Percentiles rank a stretch among this genome's conserved stretches.
Conservation (phyloP, 1,140 invertebrate species). For the Marisa cornuarietis region DNA sequence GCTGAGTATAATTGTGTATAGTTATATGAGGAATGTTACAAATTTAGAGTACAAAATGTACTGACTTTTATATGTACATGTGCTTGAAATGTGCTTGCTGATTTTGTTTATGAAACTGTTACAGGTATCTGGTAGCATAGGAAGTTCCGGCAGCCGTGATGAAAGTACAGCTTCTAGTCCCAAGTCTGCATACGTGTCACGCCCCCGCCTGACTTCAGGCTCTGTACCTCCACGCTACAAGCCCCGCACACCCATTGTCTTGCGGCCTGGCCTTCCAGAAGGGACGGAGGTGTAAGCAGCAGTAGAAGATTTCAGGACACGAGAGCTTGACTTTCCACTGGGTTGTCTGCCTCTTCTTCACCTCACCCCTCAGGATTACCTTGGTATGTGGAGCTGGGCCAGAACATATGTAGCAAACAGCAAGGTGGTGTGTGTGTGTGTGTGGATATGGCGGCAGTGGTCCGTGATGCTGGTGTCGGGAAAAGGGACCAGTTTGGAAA, state of each 20-base stretch:
- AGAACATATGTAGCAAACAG: no score
- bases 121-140: constrained; percentile 54
- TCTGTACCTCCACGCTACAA: constrained; percentile 13
- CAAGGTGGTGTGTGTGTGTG: no score
- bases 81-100: no score
- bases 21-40: not conserved
- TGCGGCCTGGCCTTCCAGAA: constrained; percentile 40
- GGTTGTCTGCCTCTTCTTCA: no score
- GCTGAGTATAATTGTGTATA: not conserved
- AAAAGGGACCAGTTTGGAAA: no score
- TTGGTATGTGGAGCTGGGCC: not conserved
- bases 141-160: constrained; percentile 51
- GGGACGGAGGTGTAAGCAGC: constrained; percentile 56
- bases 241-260: constrained; percentile 29
- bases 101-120: constrained; percentile 10
- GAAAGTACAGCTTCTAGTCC: constrained; percentile 26
- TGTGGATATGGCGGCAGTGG: no score
- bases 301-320: not conserved
- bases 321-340: no score
- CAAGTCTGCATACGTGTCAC: not conserved
- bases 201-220: constrained; percentile 6
- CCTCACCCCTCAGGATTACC: not conserved
- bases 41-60: no score
- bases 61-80: no score
- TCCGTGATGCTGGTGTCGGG: no score